phyloP scores from a whole-genome alignment of 2,888 invertebrate genomes.

The Parnassius orleans region DNA sequence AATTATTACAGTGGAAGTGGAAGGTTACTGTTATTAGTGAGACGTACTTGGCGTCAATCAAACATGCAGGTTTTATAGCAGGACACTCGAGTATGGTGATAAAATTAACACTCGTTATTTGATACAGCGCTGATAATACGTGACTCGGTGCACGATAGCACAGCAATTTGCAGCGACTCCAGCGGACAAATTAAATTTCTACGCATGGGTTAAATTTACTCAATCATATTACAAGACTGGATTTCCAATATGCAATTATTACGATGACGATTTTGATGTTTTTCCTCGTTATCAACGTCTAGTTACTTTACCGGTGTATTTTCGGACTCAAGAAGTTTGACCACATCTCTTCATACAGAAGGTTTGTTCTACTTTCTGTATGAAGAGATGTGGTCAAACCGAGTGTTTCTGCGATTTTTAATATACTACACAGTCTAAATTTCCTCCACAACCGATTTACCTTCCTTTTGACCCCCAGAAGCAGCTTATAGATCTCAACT shows the following conservation, averaged over 20 bases:
- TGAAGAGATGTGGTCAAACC: too few species aligned
- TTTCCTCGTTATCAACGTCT: too few species aligned
- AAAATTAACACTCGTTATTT: conserved; percentile 6
- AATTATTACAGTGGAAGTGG: neutral
- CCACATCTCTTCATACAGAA: too few species aligned
- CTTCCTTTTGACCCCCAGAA: too few species aligned
- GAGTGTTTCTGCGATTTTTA: too few species aligned
- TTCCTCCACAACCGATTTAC: too few species aligned
- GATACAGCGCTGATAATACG: conserved; percentile 19
- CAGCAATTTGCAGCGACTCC: conserved; percentile 5
- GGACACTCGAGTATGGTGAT: conserved; percentile 9
- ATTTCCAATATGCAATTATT: neutral
- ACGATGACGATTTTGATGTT: too few species aligned
- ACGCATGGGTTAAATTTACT: conserved; percentile 7
- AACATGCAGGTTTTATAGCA: conserved; percentile 9
- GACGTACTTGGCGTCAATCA: conserved; percentile 2
- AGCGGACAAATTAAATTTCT: conserved; percentile 11
- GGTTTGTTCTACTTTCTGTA: too few species aligned
- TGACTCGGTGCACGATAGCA: conserved; percentile 18
- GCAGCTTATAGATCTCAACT: too few species aligned
- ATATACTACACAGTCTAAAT: too few species aligned
- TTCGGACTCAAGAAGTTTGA: too few species aligned
- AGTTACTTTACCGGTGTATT: too few species aligned
- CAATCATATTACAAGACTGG: neutral
- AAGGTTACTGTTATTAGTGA: neutral